Percentiles rank a stretch among this genome's conserved stretches.
Evolutionary conservation across 2,113 vertebrate genomes (phyloP).

Genomic region (Platycercus adscitus): DNA sequence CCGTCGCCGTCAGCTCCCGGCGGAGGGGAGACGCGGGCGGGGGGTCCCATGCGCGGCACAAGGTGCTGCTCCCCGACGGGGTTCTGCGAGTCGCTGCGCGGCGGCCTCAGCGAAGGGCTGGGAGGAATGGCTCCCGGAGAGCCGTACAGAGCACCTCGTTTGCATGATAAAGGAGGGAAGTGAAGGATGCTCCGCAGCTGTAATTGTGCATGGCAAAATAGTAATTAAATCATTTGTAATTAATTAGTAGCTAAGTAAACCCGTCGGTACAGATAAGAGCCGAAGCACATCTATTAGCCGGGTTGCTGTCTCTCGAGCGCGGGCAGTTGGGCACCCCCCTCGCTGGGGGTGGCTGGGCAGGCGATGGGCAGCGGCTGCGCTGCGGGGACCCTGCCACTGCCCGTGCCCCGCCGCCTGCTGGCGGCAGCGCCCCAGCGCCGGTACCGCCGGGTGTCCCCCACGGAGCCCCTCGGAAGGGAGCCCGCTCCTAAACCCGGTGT

Average conservation of each 20-base stretch:
- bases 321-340: background rate
- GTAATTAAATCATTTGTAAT: conserved; percentile 73
- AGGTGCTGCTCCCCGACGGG: background rate
- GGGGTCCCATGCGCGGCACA: background rate
- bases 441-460: background rate
- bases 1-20: background rate
- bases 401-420: conserved; percentile 30
- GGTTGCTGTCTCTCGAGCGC: background rate
- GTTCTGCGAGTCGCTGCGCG: background rate
- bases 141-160: background rate
- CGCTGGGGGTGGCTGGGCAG: background rate
- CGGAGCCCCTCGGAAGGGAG: background rate
- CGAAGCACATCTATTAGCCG: background rate
- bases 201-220: conserved; percentile 58
- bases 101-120: background rate
- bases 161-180: conserved; percentile 28
- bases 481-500: background rate
- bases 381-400: background rate
- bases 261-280: background rate
- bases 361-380: background rate
- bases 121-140: background rate
- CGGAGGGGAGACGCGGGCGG: background rate
- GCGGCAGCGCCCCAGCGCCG: background rate
- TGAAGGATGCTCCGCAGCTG: conserved; percentile 3
- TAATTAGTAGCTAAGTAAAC: conserved; percentile 66